These are phyloP conservation scores for Papilio helenus DNA, from an alignment of 1,140 invertebrate species.

Conservation along the genomic window DNA sequence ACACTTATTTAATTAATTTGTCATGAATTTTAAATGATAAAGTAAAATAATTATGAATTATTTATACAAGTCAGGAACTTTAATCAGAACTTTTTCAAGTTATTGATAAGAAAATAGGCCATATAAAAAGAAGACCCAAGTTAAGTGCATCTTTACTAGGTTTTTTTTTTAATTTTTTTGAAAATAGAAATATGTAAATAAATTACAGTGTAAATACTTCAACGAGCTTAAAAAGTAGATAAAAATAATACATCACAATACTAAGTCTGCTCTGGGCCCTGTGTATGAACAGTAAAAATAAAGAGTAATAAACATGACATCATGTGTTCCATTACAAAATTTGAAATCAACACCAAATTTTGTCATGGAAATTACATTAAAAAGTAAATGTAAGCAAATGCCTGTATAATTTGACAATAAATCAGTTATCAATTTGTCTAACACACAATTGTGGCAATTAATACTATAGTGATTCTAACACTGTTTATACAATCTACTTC, in stretches of 20 bases:
- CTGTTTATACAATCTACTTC: conserved; percentile 61
- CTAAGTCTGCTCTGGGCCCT: conserved; percentile 44
- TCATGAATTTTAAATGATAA: conserved; percentile 20
- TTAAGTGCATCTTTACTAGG: neutral
- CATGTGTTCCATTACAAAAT: conserved; percentile 27
- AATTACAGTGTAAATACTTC: conserved; percentile 39
- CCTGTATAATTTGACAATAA: conserved; percentile 28
- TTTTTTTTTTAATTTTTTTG: conserved; percentile 22
- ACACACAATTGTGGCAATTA: conserved; percentile 38
- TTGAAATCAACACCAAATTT: conserved; percentile 23
- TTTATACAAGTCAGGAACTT: conserved; percentile 35
- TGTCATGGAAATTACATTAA: conserved; percentile 10
- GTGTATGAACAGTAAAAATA: conserved; percentile 45
- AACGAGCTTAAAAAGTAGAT: conserved; percentile 50
- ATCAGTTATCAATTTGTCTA: conserved; percentile 14
- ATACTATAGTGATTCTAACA: conserved; percentile 63
- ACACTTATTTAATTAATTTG: conserved; percentile 27
- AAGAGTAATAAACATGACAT: conserved; percentile 35
- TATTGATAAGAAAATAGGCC: conserved; percentile 34
- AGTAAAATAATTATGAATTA: conserved; percentile 34
- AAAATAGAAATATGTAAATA: conserved; percentile 33
- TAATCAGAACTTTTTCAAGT: conserved; percentile 21
- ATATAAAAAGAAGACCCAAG: conserved; percentile 19
- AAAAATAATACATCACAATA: conserved; percentile 48
- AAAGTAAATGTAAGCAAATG: conserved; percentile 22